phyloP scores from a whole-genome alignment of 1,140 invertebrate genomes.

The Scaptomyza pallida region DNA sequence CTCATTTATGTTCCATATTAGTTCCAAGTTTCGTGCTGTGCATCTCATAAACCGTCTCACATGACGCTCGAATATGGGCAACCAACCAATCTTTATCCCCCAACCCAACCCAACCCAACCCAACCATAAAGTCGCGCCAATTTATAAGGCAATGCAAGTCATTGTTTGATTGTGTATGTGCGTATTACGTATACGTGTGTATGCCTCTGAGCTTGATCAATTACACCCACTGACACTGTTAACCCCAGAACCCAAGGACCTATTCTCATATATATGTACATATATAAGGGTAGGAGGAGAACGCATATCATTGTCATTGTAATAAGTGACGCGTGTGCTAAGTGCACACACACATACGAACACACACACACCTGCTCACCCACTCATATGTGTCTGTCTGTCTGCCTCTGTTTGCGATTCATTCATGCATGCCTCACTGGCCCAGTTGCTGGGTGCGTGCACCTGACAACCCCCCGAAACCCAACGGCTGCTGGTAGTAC shows the following conservation, averaged over 20 bases:
- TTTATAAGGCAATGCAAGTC: slow-evolving; percentile 69
- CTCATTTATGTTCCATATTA: slow-evolving; percentile 22
- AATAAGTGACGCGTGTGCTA: slow-evolving; percentile 77
- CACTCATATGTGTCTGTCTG: background rate
- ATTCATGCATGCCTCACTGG: slow-evolving; percentile 70
- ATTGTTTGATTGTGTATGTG: slow-evolving; percentile 70
- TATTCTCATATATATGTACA: slow-evolving; percentile 48
- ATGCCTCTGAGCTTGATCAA: slow-evolving; percentile 70
- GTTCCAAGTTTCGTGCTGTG: slow-evolving; percentile 49
- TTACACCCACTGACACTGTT: slow-evolving; percentile 71
- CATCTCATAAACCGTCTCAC: slow-evolving; percentile 48
- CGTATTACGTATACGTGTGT: background rate
- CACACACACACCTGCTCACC: slow-evolving; percentile 9
- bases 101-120: background rate
- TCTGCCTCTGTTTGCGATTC: slow-evolving; percentile 62
- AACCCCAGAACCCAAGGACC: slow-evolving; percentile 10
- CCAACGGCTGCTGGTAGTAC: background rate
- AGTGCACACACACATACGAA: slow-evolving; percentile 48
- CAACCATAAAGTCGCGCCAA: slow-evolving; percentile 49
- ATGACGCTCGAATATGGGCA: background rate
- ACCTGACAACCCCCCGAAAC: slow-evolving; percentile 46
- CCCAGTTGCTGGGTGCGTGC: slow-evolving; percentile 56
- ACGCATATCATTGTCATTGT: slow-evolving; percentile 76
- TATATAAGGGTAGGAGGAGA: too few relatives aligned
- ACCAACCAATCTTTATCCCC: too few relatives aligned